Percentiles rank a stretch among this genome's conserved stretches.
phyloP scores from a whole-genome alignment of 2,797 vertebrate genomes.

The Micropoecilia bifurca region DNA sequence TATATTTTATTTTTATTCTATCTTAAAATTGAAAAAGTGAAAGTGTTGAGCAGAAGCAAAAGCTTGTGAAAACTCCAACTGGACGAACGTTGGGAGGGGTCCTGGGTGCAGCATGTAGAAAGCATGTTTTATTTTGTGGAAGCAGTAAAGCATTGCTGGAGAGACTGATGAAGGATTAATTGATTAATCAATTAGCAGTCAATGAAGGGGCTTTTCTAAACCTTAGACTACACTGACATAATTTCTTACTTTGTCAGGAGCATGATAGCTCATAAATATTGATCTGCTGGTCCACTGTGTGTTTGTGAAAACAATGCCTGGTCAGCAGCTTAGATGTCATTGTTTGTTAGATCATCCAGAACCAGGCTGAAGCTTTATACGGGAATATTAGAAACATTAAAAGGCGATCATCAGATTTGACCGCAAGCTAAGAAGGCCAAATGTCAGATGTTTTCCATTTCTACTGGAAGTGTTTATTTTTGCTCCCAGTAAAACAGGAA shows the following conservation, averaged over 20 bases:
- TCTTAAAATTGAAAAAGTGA: not conserved
- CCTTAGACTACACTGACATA: constrained; percentile 38
- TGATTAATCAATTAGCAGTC: constrained; percentile 53
- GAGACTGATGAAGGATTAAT: constrained; percentile 27
- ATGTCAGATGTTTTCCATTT: not conserved
- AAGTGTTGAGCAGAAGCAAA: not conserved
- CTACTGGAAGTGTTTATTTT: not conserved
- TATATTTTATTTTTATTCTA: not conserved
- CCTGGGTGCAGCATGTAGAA: not conserved
- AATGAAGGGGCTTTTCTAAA: constrained; percentile 35
- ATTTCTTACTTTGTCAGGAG: constrained; percentile 59
- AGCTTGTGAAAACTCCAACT: not conserved
- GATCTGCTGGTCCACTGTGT: constrained; percentile 34
- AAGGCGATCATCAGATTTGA: constrained; percentile 1
- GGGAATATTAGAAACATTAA: constrained; percentile 27
- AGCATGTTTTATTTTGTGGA: not conserved
- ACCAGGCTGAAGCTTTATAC: constrained; percentile 2
- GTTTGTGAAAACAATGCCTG: constrained; percentile 1
- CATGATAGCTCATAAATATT: constrained; percentile 62
- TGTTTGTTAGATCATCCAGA: constrained; percentile 27
- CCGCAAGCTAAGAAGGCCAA: not conserved
- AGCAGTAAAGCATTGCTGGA: not conserved
- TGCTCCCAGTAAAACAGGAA: not conserved
- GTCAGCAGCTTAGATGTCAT: constrained; percentile 41
- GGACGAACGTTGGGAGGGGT: not conserved